Percentiles rank a stretch among this genome's conserved stretches.
Evolutionary conservation across 2,888 invertebrate species (phyloP).

Genomic region (Pimpla rufipes): DNA sequence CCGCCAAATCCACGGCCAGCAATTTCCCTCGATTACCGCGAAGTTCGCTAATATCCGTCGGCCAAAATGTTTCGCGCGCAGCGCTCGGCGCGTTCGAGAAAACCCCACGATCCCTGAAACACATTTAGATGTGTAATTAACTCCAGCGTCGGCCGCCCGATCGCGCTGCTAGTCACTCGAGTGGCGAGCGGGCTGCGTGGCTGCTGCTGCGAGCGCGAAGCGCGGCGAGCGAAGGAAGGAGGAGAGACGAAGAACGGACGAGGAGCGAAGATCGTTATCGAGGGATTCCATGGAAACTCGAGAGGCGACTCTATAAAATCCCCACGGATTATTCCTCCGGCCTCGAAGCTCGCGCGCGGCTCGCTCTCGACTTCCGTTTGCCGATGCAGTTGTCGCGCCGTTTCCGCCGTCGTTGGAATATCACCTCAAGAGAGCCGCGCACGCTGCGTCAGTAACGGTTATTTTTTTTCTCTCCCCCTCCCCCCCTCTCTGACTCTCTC

Average conservation of each 20-base stretch:
- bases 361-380: slow-evolving; percentile 38
- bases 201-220: background rate
- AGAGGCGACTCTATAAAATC: slow-evolving; percentile 53
- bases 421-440: background rate
- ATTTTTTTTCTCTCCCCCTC: too few relatives aligned
- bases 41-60: slow-evolving; percentile 51
- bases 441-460: too few relatives aligned
- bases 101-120: too few relatives aligned
- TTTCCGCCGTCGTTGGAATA: background rate
- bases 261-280: slow-evolving; percentile 51
- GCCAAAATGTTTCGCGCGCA: background rate
- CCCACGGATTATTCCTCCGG: slow-evolving; percentile 37
- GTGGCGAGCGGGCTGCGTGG: slow-evolving; percentile 6
- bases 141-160: slow-evolving; percentile 29
- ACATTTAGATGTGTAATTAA: slow-evolving; percentile 52
- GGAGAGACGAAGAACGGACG: slow-evolving; percentile 1
- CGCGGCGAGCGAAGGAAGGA: background rate
- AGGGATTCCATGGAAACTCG: slow-evolving; percentile 55
- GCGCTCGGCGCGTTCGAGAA: background rate
- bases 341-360: slow-evolving; percentile 20
- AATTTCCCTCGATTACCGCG: slow-evolving; percentile 57
- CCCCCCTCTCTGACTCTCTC: too few relatives aligned
- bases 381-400: background rate
- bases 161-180: slow-evolving; percentile 40
- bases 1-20: slow-evolving; percentile 52